phyloP scores from a whole-genome alignment of 2,888 invertebrate genomes.

The Cetonia aurata region DNA sequence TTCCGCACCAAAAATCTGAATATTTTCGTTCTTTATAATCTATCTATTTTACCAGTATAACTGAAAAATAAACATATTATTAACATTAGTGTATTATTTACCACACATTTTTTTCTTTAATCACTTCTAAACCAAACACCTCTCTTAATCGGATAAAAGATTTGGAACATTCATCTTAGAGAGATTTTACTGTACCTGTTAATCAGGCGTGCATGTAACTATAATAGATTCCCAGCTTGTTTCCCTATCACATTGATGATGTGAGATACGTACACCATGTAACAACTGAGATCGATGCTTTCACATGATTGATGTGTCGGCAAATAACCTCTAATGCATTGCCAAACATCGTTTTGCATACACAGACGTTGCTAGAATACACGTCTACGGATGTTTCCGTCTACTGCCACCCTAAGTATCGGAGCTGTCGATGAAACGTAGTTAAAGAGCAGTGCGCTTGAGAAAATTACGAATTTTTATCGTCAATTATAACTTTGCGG shows the following conservation, averaged over 20 bases:
- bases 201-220: background rate
- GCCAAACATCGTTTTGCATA: conserved; percentile 20
- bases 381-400: background rate
- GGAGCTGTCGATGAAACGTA: conserved; percentile 13
- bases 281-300: conserved; percentile 8
- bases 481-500: conserved; percentile 43
- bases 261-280: background rate
- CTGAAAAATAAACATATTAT: no score
- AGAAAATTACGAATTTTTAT: conserved; percentile 34
- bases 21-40: no score
- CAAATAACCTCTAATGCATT: conserved; percentile 26
- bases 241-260: background rate
- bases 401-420: background rate
- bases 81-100: no score
- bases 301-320: conserved; percentile 30
- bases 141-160: no score
- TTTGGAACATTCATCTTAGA: no score
- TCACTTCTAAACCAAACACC: no score
- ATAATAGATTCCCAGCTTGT: conserved; percentile 1
- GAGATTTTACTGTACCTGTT: background rate
- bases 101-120: no score
- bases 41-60: no score
- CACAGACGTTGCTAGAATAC: conserved; percentile 4
- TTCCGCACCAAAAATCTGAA: no score
- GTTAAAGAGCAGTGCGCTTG: background rate